Conservation (phyloP, 2,113 vertebrate species). For the Pterocles gutturalis region DNA sequence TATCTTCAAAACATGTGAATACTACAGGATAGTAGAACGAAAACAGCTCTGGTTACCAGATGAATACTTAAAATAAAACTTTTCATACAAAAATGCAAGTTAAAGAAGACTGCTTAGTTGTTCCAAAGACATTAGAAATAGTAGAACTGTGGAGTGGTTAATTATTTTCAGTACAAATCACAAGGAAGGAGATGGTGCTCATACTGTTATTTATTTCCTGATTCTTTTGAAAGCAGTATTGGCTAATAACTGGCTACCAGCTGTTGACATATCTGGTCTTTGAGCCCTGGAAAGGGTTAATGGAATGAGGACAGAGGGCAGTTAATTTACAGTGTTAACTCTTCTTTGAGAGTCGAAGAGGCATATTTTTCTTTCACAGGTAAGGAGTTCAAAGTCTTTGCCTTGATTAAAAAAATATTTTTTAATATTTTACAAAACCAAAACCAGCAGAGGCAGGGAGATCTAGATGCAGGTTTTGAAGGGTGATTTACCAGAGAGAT, state of each 20-base stretch:
- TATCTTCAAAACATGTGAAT: background rate
- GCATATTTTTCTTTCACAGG: background rate
- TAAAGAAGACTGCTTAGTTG: background rate
- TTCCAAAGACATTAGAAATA: background rate
- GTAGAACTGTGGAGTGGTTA: background rate
- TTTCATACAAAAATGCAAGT: background rate
- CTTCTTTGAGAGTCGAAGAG: background rate
- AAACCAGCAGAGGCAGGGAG: background rate
- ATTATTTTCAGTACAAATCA: background rate
- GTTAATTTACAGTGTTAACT: background rate
- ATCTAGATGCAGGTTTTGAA: background rate
- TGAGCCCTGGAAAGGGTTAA: background rate
- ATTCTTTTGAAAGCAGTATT: background rate
- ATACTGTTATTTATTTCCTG: background rate
- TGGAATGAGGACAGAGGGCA: background rate
- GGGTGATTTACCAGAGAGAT: background rate
- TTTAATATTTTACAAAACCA: too few relatives aligned
- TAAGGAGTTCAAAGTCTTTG: background rate
- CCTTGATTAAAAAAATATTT: background rate
- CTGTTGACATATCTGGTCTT: background rate
- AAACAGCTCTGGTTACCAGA: background rate
- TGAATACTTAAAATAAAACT: background rate
- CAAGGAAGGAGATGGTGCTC: background rate
- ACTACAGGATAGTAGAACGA: background rate
- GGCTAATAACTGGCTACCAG: background rate